Percentiles rank a stretch among this genome's conserved stretches.
Conservation (phyloP, 2,797 vertebrate species). For the Astyanax mexicanus region DNA sequence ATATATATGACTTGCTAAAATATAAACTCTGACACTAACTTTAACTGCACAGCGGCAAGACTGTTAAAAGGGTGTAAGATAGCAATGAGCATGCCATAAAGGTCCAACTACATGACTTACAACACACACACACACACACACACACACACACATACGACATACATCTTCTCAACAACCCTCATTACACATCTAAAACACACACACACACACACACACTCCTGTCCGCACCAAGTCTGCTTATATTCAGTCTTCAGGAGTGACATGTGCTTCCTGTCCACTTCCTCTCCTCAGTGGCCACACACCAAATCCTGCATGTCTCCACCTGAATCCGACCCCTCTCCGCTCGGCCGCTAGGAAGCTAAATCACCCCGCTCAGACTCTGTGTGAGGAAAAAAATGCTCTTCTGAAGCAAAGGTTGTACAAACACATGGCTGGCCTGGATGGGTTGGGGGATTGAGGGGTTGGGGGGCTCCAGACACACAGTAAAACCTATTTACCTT, state of each 20-base stretch:
- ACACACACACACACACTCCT: conserved; percentile 18
- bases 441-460: neutral
- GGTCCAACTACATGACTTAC: too few species aligned
- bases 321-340: conserved; percentile 14
- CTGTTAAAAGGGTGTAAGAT: too few species aligned
- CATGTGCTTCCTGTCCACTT: conserved; percentile 51
- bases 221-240: conserved; percentile 50
- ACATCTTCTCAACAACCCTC: neutral
- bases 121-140: too few species aligned
- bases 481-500: conserved; percentile 26
- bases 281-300: conserved; percentile 54
- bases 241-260: conserved; percentile 60
- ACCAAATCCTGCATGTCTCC: conserved; percentile 30
- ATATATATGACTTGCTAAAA: too few species aligned
- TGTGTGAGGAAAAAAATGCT: neutral
- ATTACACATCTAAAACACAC: too few species aligned
- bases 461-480: conserved; percentile 25
- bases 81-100: too few species aligned
- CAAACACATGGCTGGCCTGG: conserved; percentile 35
- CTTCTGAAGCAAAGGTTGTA: conserved; percentile 27
- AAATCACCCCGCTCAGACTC: conserved; percentile 46
- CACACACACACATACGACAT: too few species aligned
- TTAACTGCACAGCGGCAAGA: too few species aligned
- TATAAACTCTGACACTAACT: too few species aligned
- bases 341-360: conserved; percentile 15